Base-by-base conservation (phyloP, 53 echinoderm and acorn worm genomes). In the Henricia sp. region DNA sequence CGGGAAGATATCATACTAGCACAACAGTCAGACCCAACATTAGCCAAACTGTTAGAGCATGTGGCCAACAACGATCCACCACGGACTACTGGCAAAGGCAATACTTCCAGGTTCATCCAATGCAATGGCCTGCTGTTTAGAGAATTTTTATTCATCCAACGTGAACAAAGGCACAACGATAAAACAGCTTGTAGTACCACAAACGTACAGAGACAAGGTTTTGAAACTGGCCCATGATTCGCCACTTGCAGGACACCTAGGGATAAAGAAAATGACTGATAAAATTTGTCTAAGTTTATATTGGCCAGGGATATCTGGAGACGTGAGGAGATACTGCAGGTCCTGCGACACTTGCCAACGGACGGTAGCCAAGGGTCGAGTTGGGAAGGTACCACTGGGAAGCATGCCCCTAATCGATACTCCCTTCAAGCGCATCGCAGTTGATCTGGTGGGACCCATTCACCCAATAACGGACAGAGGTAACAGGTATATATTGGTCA, bases 271-370 rank as follows among this genome's bases (percentile, higher is more conserved):
- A 38, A 80, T 43, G 14, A 80, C 23, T 21, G 82, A 80, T 30
- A 34, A 69, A 28, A 27, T 83, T 83, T 68, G 68, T 69, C 68
- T n/a, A n/a, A n/a, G n/a, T n/a, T n/a, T n/a, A n/a, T n/a, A n/a
- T n/a, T n/a, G n/a, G n/a, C n/a, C n/a, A 6, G 83, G 35, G 70
- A 77, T 27, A 68, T 46, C 3, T 30, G 44, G 1, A 10, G 85
- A 86, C 29, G 37, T 86, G 17, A 37, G 39, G 13, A 70, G 86
- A 19, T 86, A 55, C 27, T 82, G 80, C 37, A 63, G 56, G 42
- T 90, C 71, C 2, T 90, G 90, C 63, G 86, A 90, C 41, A 84
- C 84, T 21, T 90, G 90, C 63, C 90, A 90, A 53, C 53, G 82
- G 24, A 90, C 77, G 24, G 52, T 86, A 0, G 62, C 77, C 8